phyloP scores from a whole-genome alignment of 2,888 invertebrate genomes.

The Synergus laeviventris region DNA sequence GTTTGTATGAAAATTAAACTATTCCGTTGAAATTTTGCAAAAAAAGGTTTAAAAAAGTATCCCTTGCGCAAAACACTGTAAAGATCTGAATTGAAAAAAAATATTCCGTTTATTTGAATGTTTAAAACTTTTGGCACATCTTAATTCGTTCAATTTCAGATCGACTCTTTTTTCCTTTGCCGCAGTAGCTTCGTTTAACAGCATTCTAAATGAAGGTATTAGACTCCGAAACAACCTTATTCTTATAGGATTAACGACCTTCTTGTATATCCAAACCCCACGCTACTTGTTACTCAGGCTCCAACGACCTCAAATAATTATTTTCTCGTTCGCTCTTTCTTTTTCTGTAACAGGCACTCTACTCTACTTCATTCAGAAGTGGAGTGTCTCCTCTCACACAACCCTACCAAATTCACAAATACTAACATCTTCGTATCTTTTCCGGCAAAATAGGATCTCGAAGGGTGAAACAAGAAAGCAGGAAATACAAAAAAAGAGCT shows the following conservation, averaged over 20 bases:
- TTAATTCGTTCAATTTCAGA: neutral
- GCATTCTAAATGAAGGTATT: neutral
- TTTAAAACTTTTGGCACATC: no score
- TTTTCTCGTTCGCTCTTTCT: neutral
- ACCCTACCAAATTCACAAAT: neutral
- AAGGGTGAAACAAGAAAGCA: neutral
- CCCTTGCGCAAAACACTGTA: no score
- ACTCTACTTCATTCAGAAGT: neutral
- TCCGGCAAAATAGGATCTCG: neutral
- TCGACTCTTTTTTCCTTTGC: neutral
- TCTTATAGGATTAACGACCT: slow-evolving; percentile 7
- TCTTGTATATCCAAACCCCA: neutral
- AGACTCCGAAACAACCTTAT: slow-evolving; percentile 7
- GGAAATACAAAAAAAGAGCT: neutral
- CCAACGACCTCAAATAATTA: slow-evolving; percentile 7
- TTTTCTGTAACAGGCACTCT: slow-evolving; percentile 1
- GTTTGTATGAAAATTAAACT: no score
- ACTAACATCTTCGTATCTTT: no score
- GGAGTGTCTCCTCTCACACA: neutral
- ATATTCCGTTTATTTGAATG: no score
- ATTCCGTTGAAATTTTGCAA: no score
- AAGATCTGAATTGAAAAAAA: no score
- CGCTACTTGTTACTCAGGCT: neutral
- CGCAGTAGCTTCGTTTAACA: slow-evolving; percentile 1
- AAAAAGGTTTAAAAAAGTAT: no score